Evolutionary conservation across 2,797 vertebrate species (phyloP), one percentile per base, ranked within the genome.

Genomic region (Thalassophryne amazonica): DNA sequence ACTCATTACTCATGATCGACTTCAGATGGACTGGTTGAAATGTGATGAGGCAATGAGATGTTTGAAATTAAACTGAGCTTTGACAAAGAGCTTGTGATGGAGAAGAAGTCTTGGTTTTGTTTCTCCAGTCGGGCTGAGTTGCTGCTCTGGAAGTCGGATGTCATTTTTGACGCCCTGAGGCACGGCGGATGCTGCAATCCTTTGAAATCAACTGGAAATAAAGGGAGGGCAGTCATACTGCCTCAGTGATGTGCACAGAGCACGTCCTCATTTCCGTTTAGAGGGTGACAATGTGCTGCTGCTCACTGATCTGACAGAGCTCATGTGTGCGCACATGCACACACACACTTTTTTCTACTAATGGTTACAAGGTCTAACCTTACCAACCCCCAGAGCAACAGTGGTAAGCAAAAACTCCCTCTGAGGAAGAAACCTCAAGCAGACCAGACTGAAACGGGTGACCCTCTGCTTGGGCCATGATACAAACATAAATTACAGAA

Each of bases 121-220:
- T 76, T 70, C 42, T 21, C 22, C 51, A 59, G 69, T 64, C 73
- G 43, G 47, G 58, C 22, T 57, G 61, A 18, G 19, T 54, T 24
- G 24, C 43, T 48, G 55, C 52, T 63, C 39, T 46, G 36, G 61
- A 60, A 63, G 69, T 57, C 21, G 49, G 57, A 69, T 42, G 59
- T 59, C 62, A 74, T 63, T 53, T 67, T 79, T 66, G 62, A 53
- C 18, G 60, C 66, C 51, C 28, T 2, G 27, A 34, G 30, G 62
- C 59, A 21, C 42, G 50, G 56, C 18, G 57, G 74, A 85, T 85
- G 86, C 71, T 83, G 81, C 82, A 86, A 84, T 72, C 69, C 61
- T 73, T 76, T 85, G 84, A 84, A 86, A 88, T 80, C 66, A 45
- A 17, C 27, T n/a, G 6, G 23, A 51, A 43, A 31, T 65, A 25